Evolutionary conservation across 2,113 vertebrate species (phyloP).

Genomic region (Ptilorrhoa leucosticta): DNA sequence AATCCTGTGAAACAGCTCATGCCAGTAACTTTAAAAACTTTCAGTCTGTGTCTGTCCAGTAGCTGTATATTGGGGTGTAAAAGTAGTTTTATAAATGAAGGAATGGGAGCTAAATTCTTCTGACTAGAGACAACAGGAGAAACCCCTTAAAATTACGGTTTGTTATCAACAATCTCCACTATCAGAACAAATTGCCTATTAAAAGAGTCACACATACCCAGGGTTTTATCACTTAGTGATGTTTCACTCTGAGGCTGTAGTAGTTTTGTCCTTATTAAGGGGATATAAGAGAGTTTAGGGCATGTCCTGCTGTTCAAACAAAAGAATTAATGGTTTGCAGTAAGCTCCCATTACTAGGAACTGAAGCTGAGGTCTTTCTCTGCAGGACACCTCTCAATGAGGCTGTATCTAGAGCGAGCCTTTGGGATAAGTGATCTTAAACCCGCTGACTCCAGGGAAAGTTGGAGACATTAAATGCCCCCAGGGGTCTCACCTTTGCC

Average conservation of each 20-base stretch:
- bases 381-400: not conserved
- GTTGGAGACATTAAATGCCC: not conserved
- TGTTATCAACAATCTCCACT: not conserved
- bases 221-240: not conserved
- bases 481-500: rapidly evolving
- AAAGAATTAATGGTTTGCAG: not conserved
- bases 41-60: not conserved
- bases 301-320: not conserved
- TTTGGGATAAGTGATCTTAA: not conserved
- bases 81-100: not conserved
- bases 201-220: not conserved
- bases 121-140: not conserved
- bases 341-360: not conserved
- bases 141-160: not conserved
- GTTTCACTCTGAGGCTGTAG: not conserved
- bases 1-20: not conserved
- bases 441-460: not conserved
- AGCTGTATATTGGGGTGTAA: not conserved
- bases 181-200: not conserved
- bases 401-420: not conserved
- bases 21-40: not conserved
- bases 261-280: not conserved
- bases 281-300: not conserved
- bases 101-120: not conserved
- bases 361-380: not conserved